A percentile compares a stretch with the other conserved stretches of the same genome.
These are phyloP conservation scores for Stegostoma tigrinum DNA, from an alignment of 2,113 vertebrate genomes.

Conservation along the genomic window DNA sequence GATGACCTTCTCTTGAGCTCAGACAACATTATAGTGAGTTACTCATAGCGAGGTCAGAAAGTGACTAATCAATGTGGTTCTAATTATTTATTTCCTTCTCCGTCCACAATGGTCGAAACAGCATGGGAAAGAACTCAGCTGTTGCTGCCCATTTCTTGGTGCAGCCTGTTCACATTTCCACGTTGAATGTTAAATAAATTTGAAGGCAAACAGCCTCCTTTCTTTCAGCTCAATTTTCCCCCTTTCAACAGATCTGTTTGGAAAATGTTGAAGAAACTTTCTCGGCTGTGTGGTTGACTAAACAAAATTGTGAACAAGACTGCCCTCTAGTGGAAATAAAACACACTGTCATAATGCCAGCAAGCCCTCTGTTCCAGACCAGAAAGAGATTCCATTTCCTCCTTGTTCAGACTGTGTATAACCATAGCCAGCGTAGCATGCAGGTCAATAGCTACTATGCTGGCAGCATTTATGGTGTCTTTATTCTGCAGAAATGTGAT, in stretches of 20 bases:
- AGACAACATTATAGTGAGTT: not conserved
- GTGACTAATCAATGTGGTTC: not conserved
- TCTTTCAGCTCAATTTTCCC: not conserved
- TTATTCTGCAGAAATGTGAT: no score
- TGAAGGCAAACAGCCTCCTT: not conserved
- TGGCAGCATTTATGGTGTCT: no score
- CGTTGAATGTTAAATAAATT: not conserved
- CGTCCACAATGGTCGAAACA: not conserved
- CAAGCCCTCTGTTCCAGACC: not conserved
- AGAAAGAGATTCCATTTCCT: not conserved
- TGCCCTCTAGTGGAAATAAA: not conserved
- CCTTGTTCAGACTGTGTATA: not conserved
- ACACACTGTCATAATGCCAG: not conserved
- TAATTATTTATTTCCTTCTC: not conserved
- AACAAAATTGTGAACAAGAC: not conserved
- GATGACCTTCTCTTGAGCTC: not conserved
- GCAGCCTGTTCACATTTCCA: not conserved
- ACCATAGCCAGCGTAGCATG: not conserved
- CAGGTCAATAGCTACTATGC: no score
- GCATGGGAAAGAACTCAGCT: not conserved
- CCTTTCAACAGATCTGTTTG: not conserved
- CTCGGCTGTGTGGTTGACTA: not conserved
- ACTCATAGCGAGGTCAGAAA: not conserved
- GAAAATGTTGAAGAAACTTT: not conserved
- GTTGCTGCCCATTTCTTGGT: not conserved